Evolutionary conservation across 2,888 invertebrate species (phyloP), one percentile per base, ranked within the genome.

Genomic region (Xiphydria camelus): DNA sequence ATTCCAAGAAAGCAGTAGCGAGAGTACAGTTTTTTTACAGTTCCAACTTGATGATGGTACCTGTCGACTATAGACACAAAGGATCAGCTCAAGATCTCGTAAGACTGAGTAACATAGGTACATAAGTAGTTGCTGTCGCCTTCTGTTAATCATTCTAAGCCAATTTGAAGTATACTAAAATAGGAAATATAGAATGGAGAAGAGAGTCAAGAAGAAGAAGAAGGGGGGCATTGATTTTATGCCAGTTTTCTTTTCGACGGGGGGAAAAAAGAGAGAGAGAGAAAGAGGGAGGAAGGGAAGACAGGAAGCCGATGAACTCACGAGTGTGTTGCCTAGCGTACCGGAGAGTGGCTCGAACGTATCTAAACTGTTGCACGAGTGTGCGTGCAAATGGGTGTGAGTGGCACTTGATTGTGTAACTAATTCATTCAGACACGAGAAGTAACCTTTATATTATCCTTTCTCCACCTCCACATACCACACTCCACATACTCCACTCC

Each of bases 361-460:
- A 14, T 10, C 26, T 4, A 14, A 26, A 26, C 12, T n/a, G n/a
- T n/a, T n/a, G 10, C 14, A 10, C 26, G 10, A 26, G 26, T 26
- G 26, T 26, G 26, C 26, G 26, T 26, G 33, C n/a, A 12, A 21
- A 29, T 43, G 36, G 29, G 37, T 38, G 43, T 43, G 37, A 38
- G 43, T 43, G 43, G 38, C 21, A n/a, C 31, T 43, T 31, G 43
- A 43, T 43, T 43, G 43, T 43, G 43, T 29, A 31, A 31, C 38
- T 43, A 43, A 43, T 43, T 43, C 43, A 43, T 43, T 43, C 43
- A 43, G 43, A 43, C 38, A 43, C 43, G 43, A 37, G 43, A 43
- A 43, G 43, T 43, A 37, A 43, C 43, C 43, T 43, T 43, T 43
- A 43, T n/a, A n/a, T 43, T 43, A 37, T 10, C 26, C 26, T 26